Conservation (phyloP, 1,140 invertebrate species). For the Atta cephalotes region DNA sequence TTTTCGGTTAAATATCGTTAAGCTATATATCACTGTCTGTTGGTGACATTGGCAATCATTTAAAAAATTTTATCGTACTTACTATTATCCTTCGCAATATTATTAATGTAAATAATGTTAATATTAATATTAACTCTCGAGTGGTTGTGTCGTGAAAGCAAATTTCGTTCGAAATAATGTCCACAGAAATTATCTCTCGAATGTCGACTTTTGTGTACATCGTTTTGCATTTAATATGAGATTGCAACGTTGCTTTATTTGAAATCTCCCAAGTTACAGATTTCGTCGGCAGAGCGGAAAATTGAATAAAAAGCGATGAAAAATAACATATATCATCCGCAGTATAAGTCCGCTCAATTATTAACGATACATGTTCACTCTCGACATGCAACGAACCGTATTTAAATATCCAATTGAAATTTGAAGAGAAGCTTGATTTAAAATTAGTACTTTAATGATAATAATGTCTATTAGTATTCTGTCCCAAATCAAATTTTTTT, state of each 20-base stretch:
- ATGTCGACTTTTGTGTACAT: background rate
- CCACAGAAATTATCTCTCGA: background rate
- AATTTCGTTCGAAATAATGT: background rate
- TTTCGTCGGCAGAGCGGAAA: slow-evolving; percentile 13
- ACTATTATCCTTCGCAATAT: background rate
- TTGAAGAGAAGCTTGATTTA: background rate
- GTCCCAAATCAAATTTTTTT: background rate
- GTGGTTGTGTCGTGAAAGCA: background rate
- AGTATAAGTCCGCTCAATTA: background rate
- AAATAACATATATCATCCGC: slow-evolving; percentile 4
- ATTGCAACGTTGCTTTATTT: background rate
- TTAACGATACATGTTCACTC: slow-evolving; percentile 11
- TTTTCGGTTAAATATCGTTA: background rate
- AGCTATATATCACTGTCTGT: background rate
- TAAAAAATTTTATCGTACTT: background rate
- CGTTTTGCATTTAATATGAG: slow-evolving; percentile 16
- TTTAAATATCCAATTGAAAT: background rate
- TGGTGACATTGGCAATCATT: background rate
- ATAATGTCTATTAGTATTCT: background rate
- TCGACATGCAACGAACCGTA: background rate
- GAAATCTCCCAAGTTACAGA: background rate
- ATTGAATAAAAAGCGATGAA: slow-evolving; percentile 19
- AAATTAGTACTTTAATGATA: background rate
- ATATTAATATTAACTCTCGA: background rate
- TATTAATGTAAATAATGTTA: background rate